Base-by-base conservation (phyloP, 2,113 vertebrate species). In the Atherinomorus stipes region DNA sequence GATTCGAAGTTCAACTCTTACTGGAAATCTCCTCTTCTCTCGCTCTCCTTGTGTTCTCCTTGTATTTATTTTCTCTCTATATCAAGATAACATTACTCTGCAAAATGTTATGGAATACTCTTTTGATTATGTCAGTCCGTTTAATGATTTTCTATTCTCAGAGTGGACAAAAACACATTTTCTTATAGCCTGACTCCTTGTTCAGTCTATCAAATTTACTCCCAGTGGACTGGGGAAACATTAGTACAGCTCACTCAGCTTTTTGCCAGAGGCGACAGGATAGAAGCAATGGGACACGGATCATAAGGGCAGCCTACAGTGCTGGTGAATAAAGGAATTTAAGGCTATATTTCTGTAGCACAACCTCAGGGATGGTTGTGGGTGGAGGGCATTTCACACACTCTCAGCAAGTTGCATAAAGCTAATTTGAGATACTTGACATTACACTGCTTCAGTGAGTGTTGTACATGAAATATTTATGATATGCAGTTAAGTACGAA, bases 381-480 rank as follows among this genome's bases (percentile, higher is more conserved):
- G 51, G 78, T n/a, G 71, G 66, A 73, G 19, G 52, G 44, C 40
- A 64, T 83, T 75, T 86, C 47, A 71, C 28, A 34, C 47, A 86
- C 61, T 64, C 40, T 68, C 69, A 59, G 66, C 44, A 63, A 64
- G 60, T 45, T 19, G 4, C 40, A 63, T 58, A 22, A 71, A 47
- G 40, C 57, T 71, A 59, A 63, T 67, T 59, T 60, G 54, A 73
- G 38, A 59, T 26, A 22, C 21, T 70, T 26, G 8, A 53, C n/a
- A 57, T 80, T 67, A 66, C 40, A n/a, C 47, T 57, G 71, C 64
- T 63, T 69, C 63, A 42, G 60, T 22, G 47, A 69, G 45, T 9
- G 58, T 28, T 70, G 13, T 34, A 23, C 49, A 83, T 87, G 21
- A 87, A 89, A 83, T 85, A 83, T 75, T 58, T 25, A 89, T 80